These are phyloP conservation scores for Melanerpes aurifrons DNA, from an alignment of 2,113 vertebrate genomes.

Conservation along the genomic window DNA sequence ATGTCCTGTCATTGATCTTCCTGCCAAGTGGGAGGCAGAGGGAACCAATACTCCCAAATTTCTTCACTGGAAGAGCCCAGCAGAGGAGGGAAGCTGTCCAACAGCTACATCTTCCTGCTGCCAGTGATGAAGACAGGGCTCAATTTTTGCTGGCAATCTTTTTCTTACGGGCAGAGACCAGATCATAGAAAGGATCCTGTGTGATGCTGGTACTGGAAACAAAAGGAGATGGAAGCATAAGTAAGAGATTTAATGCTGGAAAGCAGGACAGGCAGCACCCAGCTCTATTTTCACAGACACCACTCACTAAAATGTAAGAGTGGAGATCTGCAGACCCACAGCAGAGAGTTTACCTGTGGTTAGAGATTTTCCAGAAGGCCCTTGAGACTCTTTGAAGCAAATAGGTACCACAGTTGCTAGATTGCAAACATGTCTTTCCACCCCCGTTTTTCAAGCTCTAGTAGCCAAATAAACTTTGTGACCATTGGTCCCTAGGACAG, in stretches of 20 bases:
- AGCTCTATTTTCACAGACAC: not conserved
- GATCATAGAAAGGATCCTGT: constrained; percentile 92
- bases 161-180: constrained; percentile 90
- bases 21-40: constrained; percentile 1
- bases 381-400: not conserved
- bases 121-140: not conserved
- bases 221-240: not conserved
- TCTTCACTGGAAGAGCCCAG: not conserved
- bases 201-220: constrained; percentile 90
- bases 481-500: not conserved
- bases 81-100: not conserved
- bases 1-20: not conserved
- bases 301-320: not conserved
- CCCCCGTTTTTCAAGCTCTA: not conserved
- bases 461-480: not conserved
- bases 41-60: not conserved
- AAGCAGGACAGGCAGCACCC: not conserved
- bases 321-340: not conserved
- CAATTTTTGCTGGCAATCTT: constrained; percentile 87
- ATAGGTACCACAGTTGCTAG: not conserved
- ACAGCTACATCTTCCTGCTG: not conserved
- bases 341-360: not conserved
- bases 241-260: not conserved
- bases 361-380: not conserved
- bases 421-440: not conserved